Evolutionary conservation across 1,140 invertebrate genomes (phyloP).

Genomic region (Euwallacea fornicatus): DNA sequence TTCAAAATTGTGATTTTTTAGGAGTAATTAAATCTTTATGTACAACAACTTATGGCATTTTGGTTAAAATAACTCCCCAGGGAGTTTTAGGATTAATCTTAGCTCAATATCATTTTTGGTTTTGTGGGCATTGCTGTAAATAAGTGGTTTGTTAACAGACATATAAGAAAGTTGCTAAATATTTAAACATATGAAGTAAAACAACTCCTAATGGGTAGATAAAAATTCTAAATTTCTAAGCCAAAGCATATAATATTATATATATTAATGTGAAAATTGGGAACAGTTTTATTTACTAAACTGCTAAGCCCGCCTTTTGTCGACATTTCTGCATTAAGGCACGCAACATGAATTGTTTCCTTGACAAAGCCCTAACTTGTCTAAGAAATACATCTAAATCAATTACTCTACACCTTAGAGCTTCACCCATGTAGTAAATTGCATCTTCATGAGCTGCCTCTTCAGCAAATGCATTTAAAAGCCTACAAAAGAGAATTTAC

Average conservation of each 20-base stretch:
- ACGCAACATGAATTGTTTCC: constrained; percentile 93
- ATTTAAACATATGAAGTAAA: not conserved
- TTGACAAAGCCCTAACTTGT: constrained; percentile 91
- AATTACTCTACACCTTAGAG: constrained; percentile 87
- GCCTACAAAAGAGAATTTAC: constrained; percentile 56
- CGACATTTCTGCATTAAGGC: constrained; percentile 96
- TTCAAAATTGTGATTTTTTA: too few relatives aligned
- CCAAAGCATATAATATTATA: not conserved
- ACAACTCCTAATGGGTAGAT: not conserved
- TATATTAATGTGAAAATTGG: not conserved
- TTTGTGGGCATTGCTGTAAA: too few relatives aligned
- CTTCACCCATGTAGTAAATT: constrained; percentile 98
- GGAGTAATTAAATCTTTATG: too few relatives aligned
- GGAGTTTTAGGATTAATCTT: too few relatives aligned
- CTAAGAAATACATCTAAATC: constrained; percentile 96
- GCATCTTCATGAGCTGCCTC: constrained; percentile 98
- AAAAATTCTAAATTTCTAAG: too few relatives aligned
- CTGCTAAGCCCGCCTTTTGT: constrained; percentile 79
- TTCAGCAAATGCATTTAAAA: constrained; percentile 94
- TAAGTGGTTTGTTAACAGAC: not conserved
- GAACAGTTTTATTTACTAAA: not conserved
- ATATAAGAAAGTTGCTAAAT: constrained; percentile 1
- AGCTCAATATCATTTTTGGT: too few relatives aligned
- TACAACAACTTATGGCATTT: too few relatives aligned
- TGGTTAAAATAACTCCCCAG: too few relatives aligned